Evolutionary conservation across 1,140 invertebrate species (phyloP), one percentile per base, ranked within the genome.

Genomic region (Drosophila simulans): DNA sequence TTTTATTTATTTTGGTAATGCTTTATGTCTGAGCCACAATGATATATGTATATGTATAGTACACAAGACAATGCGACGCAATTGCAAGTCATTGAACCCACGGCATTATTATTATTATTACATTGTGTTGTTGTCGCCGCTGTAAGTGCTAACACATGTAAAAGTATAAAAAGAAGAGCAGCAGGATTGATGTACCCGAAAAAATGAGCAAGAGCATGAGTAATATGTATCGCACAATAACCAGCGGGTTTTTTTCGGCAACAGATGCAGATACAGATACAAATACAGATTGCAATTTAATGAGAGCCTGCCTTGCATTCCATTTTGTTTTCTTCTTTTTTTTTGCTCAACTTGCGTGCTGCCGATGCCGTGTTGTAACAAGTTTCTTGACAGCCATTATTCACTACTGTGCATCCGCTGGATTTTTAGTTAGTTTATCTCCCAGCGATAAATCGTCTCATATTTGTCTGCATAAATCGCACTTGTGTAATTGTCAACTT

Each of bases 21-120:
- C 72, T 52, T 76, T 66, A 57, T 76, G 48, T 76, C 51, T 74
- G 52, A 22, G 37, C 34, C 20, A 35, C 12, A 52, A 65, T 40
- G 31, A 31, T 31, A 3, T 31, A 8, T 0, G 0, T 20, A 20
- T 31, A 31, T 31, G 7, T 10, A 31, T 31, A 31, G 64, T 42
- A 31, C 48, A 27, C 42, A 52, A 35, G 42, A 45, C 25, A 25
- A 31, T 31, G 31, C 45, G 35, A 74, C 72, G 71, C 71, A 75
- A 42, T 70, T 48, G 74, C 64, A 52, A 77, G 74, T 77, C 74
- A 77, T 77, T 77, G 62, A 77, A 77, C 73, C 12, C 49, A 40
- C 64, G 43, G 42, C 37, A 39, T 35, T 48, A 17, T 68, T 70
- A 17, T 68, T 70, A 45, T 45, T 45, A 45, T 17, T 45, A 70